Base-by-base conservation (phyloP, 2,797 vertebrate genomes). In the Bradypodion ventrale region DNA sequence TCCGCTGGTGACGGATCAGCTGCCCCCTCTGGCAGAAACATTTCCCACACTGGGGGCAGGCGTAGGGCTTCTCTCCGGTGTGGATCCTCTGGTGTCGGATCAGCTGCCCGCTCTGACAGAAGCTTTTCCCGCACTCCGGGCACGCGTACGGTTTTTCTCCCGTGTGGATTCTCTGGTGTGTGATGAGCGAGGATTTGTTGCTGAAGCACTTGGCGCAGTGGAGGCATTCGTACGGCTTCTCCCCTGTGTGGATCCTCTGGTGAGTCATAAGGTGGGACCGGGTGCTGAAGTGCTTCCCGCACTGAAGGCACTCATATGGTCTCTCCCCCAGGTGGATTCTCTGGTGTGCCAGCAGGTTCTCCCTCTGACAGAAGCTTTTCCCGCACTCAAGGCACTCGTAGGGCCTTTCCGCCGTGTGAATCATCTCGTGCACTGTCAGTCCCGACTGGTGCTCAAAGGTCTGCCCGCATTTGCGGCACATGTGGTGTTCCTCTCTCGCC, bases 341-440 rank as follows among this genome's bases (percentile, higher is more conserved):
- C 29, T 92, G 92, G 82, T 94, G 93, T 46, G 88, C 89, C 63
- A 90, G 91, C 2, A 94, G 89, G 19, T 92, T 91, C 12, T 92
- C 90, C 59, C 89, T 90, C 46, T 90, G 90, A 10, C 87, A 92
- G 75, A 94, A 94, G 46, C 89, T 90, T 70, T 93, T 93, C 10
- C 91, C 91, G 49, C 92, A 94, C 8, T 93, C 90, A 7, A 90
- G 90, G 59, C 93, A 94, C 75, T 83, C 84, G 25, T 91, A 94
- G 27, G 92, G 93, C 63, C 92, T 93, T 76, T 93, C 91, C 9
- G 89, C 93, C 2, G 91, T 92, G 29, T 94, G 93, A 49, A 93
- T 88, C 89, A 92, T 94, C 80, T 92, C 92, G 87, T 94, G 93
- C 63, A 93, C 92, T 80, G 91, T 89, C 29, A 94, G 92, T n/a